phyloP scores from a whole-genome alignment of 2,888 invertebrate species.

The Tortricodes alternella region DNA sequence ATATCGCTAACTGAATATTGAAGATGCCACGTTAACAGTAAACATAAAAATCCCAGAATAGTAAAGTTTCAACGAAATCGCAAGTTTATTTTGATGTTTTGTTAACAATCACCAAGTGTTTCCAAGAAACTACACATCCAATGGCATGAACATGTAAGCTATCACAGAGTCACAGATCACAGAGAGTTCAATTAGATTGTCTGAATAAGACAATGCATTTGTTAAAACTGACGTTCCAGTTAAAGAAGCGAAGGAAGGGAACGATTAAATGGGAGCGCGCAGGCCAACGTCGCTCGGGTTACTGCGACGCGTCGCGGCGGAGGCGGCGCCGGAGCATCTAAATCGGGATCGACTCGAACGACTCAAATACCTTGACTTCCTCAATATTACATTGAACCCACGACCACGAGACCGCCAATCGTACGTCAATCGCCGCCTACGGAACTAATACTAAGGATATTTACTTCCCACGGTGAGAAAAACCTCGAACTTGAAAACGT shows the following conservation, averaged over 20 bases:
- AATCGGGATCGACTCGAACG: constrained; percentile 81
- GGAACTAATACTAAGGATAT: constrained; percentile 43
- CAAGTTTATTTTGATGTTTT: constrained; percentile 43
- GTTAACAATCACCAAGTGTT: constrained; percentile 35
- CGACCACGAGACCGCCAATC: constrained; percentile 72
- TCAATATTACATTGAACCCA: constrained; percentile 83
- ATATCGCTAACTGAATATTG: constrained; percentile 30
- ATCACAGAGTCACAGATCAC: constrained; percentile 38
- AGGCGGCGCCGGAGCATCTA: constrained; percentile 80
- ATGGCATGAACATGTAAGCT: constrained; percentile 34
- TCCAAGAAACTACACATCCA: constrained; percentile 17
- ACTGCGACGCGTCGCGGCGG: constrained; percentile 77
- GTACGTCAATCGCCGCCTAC: constrained; percentile 79
- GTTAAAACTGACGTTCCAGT: constrained; percentile 52
- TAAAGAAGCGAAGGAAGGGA: constrained; percentile 51
- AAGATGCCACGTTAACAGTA: constrained; percentile 29
- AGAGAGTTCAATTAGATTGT: constrained; percentile 30
- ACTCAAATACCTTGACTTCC: constrained; percentile 83
- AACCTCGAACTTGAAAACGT: constrained; percentile 31
- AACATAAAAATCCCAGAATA: constrained; percentile 33
- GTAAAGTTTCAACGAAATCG: constrained; percentile 33
- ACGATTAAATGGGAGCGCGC: constrained; percentile 67
- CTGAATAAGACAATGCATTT: constrained; percentile 45
- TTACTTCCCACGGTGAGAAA: constrained; percentile 42
- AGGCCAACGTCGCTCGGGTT: constrained; percentile 76